phyloP scores from a whole-genome alignment of 2,797 vertebrate genomes.

The Distichodus sexfasciatus region DNA sequence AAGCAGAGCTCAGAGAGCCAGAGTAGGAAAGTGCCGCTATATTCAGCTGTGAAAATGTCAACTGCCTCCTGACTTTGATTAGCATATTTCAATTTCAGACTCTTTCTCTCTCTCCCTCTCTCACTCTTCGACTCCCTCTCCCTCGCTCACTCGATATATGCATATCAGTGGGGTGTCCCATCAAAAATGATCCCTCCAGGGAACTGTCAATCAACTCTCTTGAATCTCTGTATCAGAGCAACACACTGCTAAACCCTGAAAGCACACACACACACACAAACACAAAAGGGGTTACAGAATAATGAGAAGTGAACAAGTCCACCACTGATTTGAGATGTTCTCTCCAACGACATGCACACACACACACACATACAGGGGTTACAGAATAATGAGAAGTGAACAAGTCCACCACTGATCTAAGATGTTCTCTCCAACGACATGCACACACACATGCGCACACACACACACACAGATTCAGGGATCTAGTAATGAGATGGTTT shows the following conservation, averaged over 20 bases:
- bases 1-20: neutral
- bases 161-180: constrained; percentile 29
- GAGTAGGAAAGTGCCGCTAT: neutral
- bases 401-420: too few species aligned
- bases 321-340: too few species aligned
- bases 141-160: neutral
- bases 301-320: constrained; percentile 36
- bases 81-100: constrained; percentile 34
- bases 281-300: constrained; percentile 16
- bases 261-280: constrained; percentile 19
- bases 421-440: constrained; percentile 1
- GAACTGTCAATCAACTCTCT: constrained; percentile 45
- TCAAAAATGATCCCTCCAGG: constrained; percentile 37
- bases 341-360: constrained; percentile 8
- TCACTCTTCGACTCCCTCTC: neutral
- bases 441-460: constrained; percentile 23
- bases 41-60: constrained; percentile 39
- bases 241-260: neutral
- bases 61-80: constrained; percentile 28
- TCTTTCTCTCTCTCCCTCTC: neutral
- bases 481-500: constrained; percentile 3
- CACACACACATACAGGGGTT: constrained; percentile 14
- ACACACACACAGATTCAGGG: neutral
- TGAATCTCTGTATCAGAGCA: constrained; percentile 18
- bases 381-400: constrained; percentile 40